Conservation (phyloP, 2,888 invertebrate genomes). For the Protonemura montana region DNA sequence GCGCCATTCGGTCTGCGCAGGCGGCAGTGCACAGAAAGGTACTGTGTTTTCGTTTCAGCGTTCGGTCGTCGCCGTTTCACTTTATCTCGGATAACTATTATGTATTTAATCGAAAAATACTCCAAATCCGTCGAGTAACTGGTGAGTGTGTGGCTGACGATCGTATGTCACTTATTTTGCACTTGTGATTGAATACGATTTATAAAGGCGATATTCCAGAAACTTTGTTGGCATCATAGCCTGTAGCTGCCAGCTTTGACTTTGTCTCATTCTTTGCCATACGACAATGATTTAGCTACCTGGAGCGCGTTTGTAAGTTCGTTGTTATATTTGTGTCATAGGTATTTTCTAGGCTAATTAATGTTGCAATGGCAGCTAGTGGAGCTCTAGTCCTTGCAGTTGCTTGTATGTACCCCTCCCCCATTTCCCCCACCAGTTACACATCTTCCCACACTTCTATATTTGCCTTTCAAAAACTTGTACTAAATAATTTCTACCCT, state of each 20-base stretch:
- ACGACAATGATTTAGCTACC: neutral
- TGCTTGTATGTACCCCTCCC: neutral
- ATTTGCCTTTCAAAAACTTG: neutral
- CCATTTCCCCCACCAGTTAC: neutral
- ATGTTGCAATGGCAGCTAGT: neutral
- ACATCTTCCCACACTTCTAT: neutral
- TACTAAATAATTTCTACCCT: neutral
- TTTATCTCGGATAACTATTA: neutral
- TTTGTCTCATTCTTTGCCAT: neutral
- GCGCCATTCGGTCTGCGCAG: conserved; percentile 8
- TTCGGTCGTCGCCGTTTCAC: neutral
- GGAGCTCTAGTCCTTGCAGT: neutral
- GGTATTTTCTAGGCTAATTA: neutral
- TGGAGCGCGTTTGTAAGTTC: too few relatives aligned
- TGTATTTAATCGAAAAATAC: neutral
- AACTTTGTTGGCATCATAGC: conserved; percentile 7
- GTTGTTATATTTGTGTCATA: neutral
- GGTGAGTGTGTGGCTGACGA: neutral
- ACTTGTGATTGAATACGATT: neutral
- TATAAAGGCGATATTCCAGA: neutral
- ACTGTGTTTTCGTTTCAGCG: conserved; percentile 12
- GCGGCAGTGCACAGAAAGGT: conserved; percentile 14
- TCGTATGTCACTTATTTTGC: neutral
- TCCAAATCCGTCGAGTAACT: neutral
- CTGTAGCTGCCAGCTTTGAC: neutral